phyloP scores from a whole-genome alignment of 2,888 invertebrate species.

The Mellilla xanthometata region DNA sequence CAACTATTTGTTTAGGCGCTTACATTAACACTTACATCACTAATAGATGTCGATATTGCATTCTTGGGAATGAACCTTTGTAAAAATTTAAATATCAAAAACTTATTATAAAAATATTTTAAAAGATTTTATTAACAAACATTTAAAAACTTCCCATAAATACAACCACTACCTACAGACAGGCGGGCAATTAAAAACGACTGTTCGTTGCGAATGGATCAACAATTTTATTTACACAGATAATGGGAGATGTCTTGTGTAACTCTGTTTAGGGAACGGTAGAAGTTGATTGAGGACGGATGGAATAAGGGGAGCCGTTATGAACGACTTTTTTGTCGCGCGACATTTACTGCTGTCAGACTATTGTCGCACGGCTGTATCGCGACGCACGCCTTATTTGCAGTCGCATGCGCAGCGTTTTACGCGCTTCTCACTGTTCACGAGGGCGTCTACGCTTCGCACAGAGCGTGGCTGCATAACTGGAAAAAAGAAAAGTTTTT shows the following conservation, averaged over 20 bases:
- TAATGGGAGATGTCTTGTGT: conserved; percentile 35
- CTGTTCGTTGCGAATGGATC: conserved; percentile 48
- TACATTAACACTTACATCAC: conserved; percentile 23
- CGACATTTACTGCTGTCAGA: not conserved
- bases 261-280: conserved; percentile 30
- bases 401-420: conserved; percentile 91
- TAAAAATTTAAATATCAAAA: conserved; percentile 37
- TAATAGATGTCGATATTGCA: conserved; percentile 27
- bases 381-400: conserved; percentile 58
- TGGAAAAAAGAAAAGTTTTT: conserved; percentile 59
- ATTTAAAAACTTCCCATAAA: conserved; percentile 52
- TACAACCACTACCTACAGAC: conserved; percentile 42
- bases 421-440: conserved; percentile 84
- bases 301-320: conserved; percentile 20
- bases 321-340: conserved; percentile 24
- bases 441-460: conserved; percentile 83
- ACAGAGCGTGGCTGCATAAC: conserved; percentile 90
- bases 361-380: conserved; percentile 1
- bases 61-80: conserved; percentile 33
- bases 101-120: conserved; percentile 50
- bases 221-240: conserved; percentile 69
- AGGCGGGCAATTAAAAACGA: conserved; percentile 53
- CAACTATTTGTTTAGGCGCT: conserved; percentile 17
- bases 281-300: conserved; percentile 51
- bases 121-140: conserved; percentile 53